Base-by-base conservation (phyloP, 2,797 vertebrate genomes). In the Harpagifer antarcticus region DNA sequence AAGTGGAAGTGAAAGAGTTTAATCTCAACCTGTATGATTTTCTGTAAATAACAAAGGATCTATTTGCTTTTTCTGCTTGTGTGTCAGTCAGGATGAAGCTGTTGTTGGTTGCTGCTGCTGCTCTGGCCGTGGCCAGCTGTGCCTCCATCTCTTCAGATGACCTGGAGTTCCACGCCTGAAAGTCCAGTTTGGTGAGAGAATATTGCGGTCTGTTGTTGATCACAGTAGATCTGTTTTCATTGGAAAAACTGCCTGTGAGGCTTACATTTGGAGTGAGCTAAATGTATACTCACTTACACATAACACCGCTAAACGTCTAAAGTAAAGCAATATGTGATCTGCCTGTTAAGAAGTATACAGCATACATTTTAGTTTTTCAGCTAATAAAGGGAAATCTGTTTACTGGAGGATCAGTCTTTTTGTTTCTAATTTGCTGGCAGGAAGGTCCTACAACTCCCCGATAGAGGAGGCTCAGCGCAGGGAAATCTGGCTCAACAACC, bases 141-240 rank as follows among this genome's bases (percentile, higher is more conserved):
- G 92, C 85, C 68, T 93, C 72, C 6, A 3, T 94, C 40, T 93
- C 92, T 42, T 72, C 95, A 83, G 95, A 96, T 59, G 95, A 96
- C 54, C 87, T 95, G 81, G 95, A 96, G 89, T 96, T 96, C 79
- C 92, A 93, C 0, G 90, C 91, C 23, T 96, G 95, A 95, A 95
- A 74, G 86, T 94, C 3, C 93, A 94, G 58, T 91, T 80, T 70
- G 86, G 88, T 91, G 49, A 88, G 90, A 42, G 8, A 16, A 2
- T 56, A 3, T 44, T 53, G 23, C 57, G 10, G 17, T 23, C 14
- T 14, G 16, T 52, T 43, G 10, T 54, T n/a, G 6, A 7, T 7
- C 8, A 59, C 9, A 27, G 33, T 37, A 37, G 33, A 37, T 50
- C 2, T 7, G 20, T 31, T 72, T 71, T 42, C 20, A 33, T 20